Evolutionary conservation across 2,113 vertebrate species (phyloP).

Genomic region (Oxyura jamaicensis): DNA sequence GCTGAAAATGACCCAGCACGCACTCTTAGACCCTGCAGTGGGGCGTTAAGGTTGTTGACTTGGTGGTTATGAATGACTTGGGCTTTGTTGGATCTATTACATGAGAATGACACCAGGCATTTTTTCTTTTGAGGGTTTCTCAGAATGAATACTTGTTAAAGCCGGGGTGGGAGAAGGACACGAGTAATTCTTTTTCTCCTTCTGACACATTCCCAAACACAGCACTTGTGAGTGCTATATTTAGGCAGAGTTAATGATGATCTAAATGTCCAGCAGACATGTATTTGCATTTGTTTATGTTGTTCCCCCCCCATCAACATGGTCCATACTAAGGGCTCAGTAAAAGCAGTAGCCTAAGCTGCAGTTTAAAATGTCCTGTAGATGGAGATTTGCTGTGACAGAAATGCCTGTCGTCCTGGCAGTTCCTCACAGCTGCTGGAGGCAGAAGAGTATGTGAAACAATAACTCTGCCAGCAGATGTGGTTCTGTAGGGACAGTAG

Average conservation of each 20-base stretch:
- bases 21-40: background rate
- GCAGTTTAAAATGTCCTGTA: conserved; percentile 24
- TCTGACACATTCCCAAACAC: background rate
- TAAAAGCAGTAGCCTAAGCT: background rate
- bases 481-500: conserved; percentile 62
- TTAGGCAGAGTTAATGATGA: background rate
- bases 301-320: background rate
- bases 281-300: background rate
- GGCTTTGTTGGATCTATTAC: background rate
- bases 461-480: conserved; percentile 65
- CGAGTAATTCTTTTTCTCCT: background rate
- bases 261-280: background rate
- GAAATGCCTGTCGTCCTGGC: conserved; percentile 40
- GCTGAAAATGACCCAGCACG: background rate
- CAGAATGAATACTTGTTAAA: background rate
- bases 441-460: conserved; percentile 11
- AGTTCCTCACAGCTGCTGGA: conserved; percentile 46
- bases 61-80: background rate
- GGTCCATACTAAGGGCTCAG: background rate
- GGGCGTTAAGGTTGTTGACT: background rate
- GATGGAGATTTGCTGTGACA: conserved; percentile 46
- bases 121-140: background rate
- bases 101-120: background rate
- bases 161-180: fast-evolving
- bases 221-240: background rate